Evolutionary conservation across 2,888 invertebrate genomes (phyloP), one percentile per base, ranked within the genome.

Genomic region (Stenoptilia bipunctidactyla): DNA sequence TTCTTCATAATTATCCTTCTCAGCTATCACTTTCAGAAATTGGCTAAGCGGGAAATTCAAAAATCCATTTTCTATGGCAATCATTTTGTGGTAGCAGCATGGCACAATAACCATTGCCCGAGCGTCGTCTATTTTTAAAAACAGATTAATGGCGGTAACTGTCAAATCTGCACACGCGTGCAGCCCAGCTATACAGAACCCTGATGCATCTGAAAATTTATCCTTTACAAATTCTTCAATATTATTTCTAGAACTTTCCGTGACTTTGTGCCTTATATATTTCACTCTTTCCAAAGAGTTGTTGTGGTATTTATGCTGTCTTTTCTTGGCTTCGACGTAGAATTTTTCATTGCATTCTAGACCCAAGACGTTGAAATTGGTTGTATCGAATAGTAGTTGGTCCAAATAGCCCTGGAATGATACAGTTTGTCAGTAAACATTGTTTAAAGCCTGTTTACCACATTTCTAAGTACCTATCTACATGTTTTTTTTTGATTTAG

Each of bases 121-220:
- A 0, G 88, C 88, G 27, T 69, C 63, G 5, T 75, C 56, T 62
- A 90, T 85, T 52, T 85, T 70, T 33, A 86, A 56, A 66, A 91
- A 93, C 48, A 92, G 68, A 51, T 87, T 83, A 37, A 92, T 84
- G 6, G 90, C 88, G 40, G 86, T 85, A 14, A 91, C 79, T 33
- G 91, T 89, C 41, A 93, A 79, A 73, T 93, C 92, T 0, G 90
- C 93, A 56, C 93, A 93, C 4, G 92, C 89, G 58, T 93, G 93
- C 6, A 93, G 80, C 1, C 92, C 93, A 0, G 70, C 56, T 44
- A 85, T 65, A 35, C 79, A 80, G 52, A 79, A 70, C n/a, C 51
- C 41, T 6, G 46, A 41, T 27, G 48, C 48, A 34, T 66, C 54
- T 43, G 73, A 55, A 45, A 82, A 74, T 41, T 82, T 72, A 34